These are phyloP conservation scores for Nasonia oneida DNA, from an alignment of 2,888 invertebrate genomes.

Conservation along the genomic window DNA sequence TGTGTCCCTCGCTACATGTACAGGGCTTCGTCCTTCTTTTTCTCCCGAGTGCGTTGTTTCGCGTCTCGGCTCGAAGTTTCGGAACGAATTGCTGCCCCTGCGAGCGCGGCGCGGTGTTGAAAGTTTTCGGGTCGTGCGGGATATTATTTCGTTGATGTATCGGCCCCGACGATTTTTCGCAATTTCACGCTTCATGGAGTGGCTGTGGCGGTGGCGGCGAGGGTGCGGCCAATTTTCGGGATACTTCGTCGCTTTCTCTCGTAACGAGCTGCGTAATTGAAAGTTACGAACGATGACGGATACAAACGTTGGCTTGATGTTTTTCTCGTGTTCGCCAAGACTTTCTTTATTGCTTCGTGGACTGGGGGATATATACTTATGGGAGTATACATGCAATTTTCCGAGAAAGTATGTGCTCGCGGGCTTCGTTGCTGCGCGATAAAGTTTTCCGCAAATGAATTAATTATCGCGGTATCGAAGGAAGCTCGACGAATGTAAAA, in stretches of 20 bases:
- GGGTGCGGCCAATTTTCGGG: conserved; percentile 15
- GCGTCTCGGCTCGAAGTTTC: neutral
- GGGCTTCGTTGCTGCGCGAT: too few relatives aligned
- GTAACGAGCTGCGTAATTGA: conserved; percentile 45
- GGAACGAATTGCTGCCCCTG: neutral
- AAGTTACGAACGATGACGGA: conserved; percentile 45
- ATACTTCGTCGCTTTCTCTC: neutral
- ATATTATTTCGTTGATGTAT: conserved; percentile 57
- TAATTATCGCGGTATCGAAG: too few relatives aligned
- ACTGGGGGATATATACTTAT: neutral
- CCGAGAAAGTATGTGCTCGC: too few relatives aligned
- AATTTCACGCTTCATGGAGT: conserved; percentile 24
- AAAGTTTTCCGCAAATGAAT: too few relatives aligned
- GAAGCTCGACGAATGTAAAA: too few relatives aligned
- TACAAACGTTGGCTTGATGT: neutral
- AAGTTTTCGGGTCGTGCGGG: conserved; percentile 38
- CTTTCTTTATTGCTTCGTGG: neutral
- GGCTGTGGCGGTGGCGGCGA: neutral
- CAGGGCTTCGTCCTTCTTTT: neutral
- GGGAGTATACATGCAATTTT: neutral
- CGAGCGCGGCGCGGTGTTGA: neutral
- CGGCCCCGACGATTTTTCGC: conserved; percentile 19
- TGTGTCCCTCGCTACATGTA: neutral
- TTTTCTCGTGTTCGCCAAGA: neutral
- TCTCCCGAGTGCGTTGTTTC: conserved; percentile 33